Percentiles rank a stretch among this genome's conserved stretches.
These are phyloP conservation scores for Drosophila baimaii DNA, from an alignment of 1,140 invertebrate species.

Conservation along the genomic window DNA sequence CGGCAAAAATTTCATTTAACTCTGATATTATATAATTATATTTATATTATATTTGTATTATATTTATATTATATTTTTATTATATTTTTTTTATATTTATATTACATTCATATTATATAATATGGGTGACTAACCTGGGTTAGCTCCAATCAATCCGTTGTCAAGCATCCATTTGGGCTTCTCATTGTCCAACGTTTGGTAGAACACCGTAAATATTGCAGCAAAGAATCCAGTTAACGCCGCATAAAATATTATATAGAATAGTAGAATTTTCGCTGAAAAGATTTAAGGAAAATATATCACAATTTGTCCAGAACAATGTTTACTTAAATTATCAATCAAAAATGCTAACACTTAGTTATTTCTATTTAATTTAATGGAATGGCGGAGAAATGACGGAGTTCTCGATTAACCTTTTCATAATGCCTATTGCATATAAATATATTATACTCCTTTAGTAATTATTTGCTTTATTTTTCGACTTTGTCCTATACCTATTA, in stretches of 20 bases:
- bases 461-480: too few relatives aligned
- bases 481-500: too few relatives aligned
- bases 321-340: neutral
- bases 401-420: too few relatives aligned
- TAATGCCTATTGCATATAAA: too few relatives aligned
- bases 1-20: too few relatives aligned
- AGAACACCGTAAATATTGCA: constrained; percentile 95
- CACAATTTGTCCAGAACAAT: neutral
- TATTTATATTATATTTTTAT: too few relatives aligned
- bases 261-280: constrained; percentile 96
- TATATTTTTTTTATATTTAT: too few relatives aligned
- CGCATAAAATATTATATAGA: constrained; percentile 97
- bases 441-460: too few relatives aligned
- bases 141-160: constrained; percentile 93
- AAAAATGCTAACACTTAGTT: neutral
- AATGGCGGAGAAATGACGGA: too few relatives aligned
- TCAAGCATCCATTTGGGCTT: constrained; percentile 94
- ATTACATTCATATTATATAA: too few relatives aligned
- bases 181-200: constrained; percentile 93
- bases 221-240: constrained; percentile 95
- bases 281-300: constrained; percentile 65
- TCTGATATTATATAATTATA: too few relatives aligned
- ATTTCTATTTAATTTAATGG: neutral
- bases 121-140: constrained; percentile 89
- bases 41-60: too few relatives aligned